Evolutionary conservation across 2,888 invertebrate genomes (phyloP).

Genomic region (Holacanthella duospinosa): DNA sequence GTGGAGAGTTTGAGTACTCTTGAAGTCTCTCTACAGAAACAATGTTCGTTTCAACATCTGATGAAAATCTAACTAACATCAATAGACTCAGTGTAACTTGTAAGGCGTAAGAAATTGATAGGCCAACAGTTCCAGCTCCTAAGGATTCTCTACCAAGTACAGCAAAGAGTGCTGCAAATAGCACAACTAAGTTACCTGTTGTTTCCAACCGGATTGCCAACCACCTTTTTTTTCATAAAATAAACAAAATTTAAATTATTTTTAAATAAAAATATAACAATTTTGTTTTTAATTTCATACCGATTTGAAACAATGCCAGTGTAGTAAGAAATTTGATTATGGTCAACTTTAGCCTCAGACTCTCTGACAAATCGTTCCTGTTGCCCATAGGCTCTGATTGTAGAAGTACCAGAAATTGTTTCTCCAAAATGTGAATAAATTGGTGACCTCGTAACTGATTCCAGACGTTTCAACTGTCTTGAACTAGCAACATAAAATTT

Average conservation of each 20-base stretch:
- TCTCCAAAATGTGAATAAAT: slow-evolving; percentile 50
- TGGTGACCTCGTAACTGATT: slow-evolving; percentile 48
- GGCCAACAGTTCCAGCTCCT: slow-evolving; percentile 69
- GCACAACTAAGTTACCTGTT: slow-evolving; percentile 80
- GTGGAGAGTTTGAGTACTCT: slow-evolving; percentile 58
- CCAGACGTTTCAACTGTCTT: slow-evolving; percentile 48
- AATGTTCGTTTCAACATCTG: slow-evolving; percentile 48
- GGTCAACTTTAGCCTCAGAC: slow-evolving; percentile 45
- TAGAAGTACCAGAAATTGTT: slow-evolving; percentile 43
- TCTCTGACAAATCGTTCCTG: slow-evolving; percentile 42
- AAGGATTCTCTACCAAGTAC: slow-evolving; percentile 63
- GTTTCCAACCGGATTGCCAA: slow-evolving; percentile 80
- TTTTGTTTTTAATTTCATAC: slow-evolving; percentile 10
- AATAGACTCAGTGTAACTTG: slow-evolving; percentile 35
- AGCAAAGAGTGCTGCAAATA: slow-evolving; percentile 87
- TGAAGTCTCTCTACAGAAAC: slow-evolving; percentile 48
- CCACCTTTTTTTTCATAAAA: no score
- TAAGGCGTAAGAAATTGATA: slow-evolving; percentile 78
- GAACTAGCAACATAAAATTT: slow-evolving; percentile 49
- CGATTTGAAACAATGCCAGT: slow-evolving; percentile 31
- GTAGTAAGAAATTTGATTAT: slow-evolving; percentile 41
- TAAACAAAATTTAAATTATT: slow-evolving; percentile 11
- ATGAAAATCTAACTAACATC: slow-evolving; percentile 53
- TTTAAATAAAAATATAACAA: neutral
- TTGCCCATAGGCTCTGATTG: slow-evolving; percentile 40